Evolutionary conservation across 2,888 invertebrate species (phyloP).

Genomic region (Melanostoma scalare): DNA sequence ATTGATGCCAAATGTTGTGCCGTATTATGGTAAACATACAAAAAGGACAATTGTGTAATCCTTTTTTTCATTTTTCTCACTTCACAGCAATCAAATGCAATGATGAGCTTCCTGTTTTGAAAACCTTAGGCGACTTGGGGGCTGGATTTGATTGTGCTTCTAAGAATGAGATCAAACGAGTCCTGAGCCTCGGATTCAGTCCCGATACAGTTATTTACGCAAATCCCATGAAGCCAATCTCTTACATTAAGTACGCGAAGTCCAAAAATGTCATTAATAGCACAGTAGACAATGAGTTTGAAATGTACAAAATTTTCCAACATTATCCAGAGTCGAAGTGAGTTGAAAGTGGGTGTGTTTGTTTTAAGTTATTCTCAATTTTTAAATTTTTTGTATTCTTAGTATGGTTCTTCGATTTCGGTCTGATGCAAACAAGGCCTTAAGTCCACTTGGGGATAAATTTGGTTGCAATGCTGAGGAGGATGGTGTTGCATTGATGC

Average conservation of each 20-base stretch:
- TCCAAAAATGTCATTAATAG: slow-evolving; percentile 89
- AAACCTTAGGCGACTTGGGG: slow-evolving; percentile 93
- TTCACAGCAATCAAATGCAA: slow-evolving; percentile 96
- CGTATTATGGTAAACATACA: slow-evolving; percentile 90
- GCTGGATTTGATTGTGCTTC: slow-evolving; percentile 98
- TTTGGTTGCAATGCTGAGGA: slow-evolving; percentile 93
- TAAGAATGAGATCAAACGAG: slow-evolving; percentile 91
- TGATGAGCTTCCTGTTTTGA: slow-evolving; percentile 91
- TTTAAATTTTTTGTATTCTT: slow-evolving; percentile 55
- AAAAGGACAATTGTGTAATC: slow-evolving; percentile 14
- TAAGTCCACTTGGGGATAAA: slow-evolving; percentile 95
- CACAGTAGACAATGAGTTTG: slow-evolving; percentile 97
- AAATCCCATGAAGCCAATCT: slow-evolving; percentile 96
- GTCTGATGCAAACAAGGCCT: slow-evolving; percentile 91
- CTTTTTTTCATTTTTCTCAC: neutral
- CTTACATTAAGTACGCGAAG: slow-evolving; percentile 93
- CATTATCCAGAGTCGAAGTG: slow-evolving; percentile 90
- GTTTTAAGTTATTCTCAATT: neutral
- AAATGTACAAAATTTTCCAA: slow-evolving; percentile 93
- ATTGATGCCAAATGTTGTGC: slow-evolving; percentile 93
- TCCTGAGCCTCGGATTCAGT: slow-evolving; percentile 81
- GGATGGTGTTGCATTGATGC: slow-evolving; percentile 89
- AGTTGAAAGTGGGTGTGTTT: neutral
- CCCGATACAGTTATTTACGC: slow-evolving; percentile 93
- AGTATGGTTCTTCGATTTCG: slow-evolving; percentile 94